Evolutionary conservation across 1,140 invertebrate genomes (phyloP), one percentile per base, ranked within the genome.

Genomic region (Lordiphosa stackelbergi): DNA sequence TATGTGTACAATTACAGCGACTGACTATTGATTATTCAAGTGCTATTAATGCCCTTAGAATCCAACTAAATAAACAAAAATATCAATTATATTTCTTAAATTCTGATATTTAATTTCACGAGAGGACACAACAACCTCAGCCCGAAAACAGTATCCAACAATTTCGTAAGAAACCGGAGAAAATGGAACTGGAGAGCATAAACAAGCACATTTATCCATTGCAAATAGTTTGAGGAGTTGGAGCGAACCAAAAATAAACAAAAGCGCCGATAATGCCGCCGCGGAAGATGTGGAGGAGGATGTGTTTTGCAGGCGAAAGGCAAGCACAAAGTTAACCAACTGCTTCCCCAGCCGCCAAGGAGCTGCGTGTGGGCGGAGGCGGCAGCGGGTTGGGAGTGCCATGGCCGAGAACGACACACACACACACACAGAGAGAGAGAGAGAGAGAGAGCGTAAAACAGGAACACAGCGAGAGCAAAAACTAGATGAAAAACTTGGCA

Each of bases 401-500:
- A 48, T 6, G 13, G 41, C 42, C 10, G 49, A 38, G 57, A 48
- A 38, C 12, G 9, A 43, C 7, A 28, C 16, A 34, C 19, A 19
- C 6, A 47, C 12, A 28, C 0, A 31, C 10, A 10, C 24, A 43
- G 13, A 10, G 13, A 24, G 16, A 5, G 41, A 34, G 48, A 54
- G 40, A 13, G 43, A 24, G 35, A 13, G 28, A 46, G 31, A 16
- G 35, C 9, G 46, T 13, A 24, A 53, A 37, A 51, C 35, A 34
- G 48, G 34, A 40, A 37, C 41, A 60, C 28, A 55, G 57, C 42
- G 53, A 56, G 41, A 41, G 51, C 53, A 52, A 71, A 73, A 83
- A 79, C 75, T 75, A 79, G 71, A 75, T 69, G 68, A 75, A 79
- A 81, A 69, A 75, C 62, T 75, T 71, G 62, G 71, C 71, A 68